Conservation (phyloP, 2,797 vertebrate genomes). For the Tinamus major region DNA sequence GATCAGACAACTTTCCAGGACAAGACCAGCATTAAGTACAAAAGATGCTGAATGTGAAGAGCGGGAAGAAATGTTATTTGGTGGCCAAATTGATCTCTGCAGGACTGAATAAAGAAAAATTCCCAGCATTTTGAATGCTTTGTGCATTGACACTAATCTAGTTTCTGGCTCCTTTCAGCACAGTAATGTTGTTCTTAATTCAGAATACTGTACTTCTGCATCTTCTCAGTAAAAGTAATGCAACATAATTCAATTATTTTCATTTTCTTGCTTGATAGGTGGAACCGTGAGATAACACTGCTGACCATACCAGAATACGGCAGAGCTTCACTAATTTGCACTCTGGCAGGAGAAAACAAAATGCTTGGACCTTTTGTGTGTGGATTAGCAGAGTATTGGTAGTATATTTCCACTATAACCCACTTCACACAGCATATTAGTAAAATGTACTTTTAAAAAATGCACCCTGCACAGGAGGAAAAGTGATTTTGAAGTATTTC, state of each 20-base stretch:
- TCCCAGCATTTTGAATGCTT: background rate
- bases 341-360: background rate
- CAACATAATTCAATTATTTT: background rate
- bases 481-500: background rate
- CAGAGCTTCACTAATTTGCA: background rate
- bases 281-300: background rate
- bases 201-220: conserved; percentile 13
- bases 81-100: background rate
- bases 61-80: background rate
- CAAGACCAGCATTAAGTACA: background rate
- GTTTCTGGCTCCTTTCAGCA: background rate
- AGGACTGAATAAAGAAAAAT: background rate
- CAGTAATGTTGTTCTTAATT: background rate
- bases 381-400: background rate
- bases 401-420: background rate
- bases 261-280: background rate
- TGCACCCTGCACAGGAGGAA: background rate
- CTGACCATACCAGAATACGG: background rate
- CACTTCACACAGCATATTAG: background rate
- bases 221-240: background rate
- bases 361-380: background rate
- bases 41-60: background rate
- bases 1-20: background rate
- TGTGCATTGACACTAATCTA: background rate
- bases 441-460: background rate